phyloP scores from a whole-genome alignment of 1,140 invertebrate genomes.

The Zophobas atratus region DNA sequence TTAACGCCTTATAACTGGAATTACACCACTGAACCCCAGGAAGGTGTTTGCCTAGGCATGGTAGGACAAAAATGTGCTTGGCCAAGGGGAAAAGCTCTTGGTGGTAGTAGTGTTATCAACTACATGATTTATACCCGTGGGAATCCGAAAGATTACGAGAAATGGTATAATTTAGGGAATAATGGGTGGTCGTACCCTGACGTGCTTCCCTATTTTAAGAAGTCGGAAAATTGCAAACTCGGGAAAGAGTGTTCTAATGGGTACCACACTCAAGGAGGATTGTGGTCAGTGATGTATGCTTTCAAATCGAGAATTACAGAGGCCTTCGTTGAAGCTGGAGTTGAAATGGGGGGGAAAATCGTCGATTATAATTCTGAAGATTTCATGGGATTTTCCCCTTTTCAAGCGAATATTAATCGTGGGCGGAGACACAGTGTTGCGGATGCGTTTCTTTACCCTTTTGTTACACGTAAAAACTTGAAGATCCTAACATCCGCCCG shows the following conservation, averaged over 20 bases:
- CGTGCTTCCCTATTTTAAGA: slow-evolving; percentile 68
- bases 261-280: slow-evolving; percentile 64
- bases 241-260: slow-evolving; percentile 60
- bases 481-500: slow-evolving; percentile 74
- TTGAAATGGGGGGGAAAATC: slow-evolving; percentile 68
- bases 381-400: slow-evolving; percentile 74
- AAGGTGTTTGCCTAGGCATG: slow-evolving; percentile 75
- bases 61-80: slow-evolving; percentile 59
- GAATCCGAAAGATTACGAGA: slow-evolving; percentile 76
- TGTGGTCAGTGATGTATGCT: slow-evolving; percentile 73
- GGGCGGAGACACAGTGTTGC: slow-evolving; percentile 80
- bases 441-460: slow-evolving; percentile 78
- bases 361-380: slow-evolving; percentile 79
- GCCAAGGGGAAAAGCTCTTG: slow-evolving; percentile 69
- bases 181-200: slow-evolving; percentile 69
- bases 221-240: slow-evolving; percentile 72
- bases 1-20: slow-evolving; percentile 85
- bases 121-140: slow-evolving; percentile 81
- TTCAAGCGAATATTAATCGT: slow-evolving; percentile 77
- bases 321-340: slow-evolving; percentile 77
- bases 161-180: slow-evolving; percentile 76
- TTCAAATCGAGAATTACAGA: slow-evolving; percentile 68
- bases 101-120: slow-evolving; percentile 76
- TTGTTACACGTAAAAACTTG: slow-evolving; percentile 74
- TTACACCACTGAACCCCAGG: slow-evolving; percentile 81